phyloP scores from a whole-genome alignment of 1,140 invertebrate genomes.

The Ostrea denselamellosa region DNA sequence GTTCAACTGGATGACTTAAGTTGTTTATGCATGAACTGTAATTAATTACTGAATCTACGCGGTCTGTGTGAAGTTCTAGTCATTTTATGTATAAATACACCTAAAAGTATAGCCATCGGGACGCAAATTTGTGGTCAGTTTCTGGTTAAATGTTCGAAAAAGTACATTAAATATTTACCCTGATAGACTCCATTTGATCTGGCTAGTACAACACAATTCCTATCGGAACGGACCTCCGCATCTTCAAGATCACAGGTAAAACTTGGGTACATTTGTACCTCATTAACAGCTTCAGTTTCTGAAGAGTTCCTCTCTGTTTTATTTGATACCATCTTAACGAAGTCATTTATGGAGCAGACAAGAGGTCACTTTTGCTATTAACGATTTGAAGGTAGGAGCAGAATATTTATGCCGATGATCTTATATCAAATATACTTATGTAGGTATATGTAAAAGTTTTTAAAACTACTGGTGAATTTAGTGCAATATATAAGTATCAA shows the following conservation, averaged over 20 bases:
- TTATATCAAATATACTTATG: too few relatives aligned
- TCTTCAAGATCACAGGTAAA: background rate
- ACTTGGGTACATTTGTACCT: background rate
- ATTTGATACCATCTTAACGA: too few relatives aligned
- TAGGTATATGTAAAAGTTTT: too few relatives aligned
- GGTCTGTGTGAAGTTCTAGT: background rate
- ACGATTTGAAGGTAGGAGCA: too few relatives aligned
- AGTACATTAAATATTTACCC: constrained; percentile 5
- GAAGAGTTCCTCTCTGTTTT: too few relatives aligned
- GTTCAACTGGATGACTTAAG: background rate
- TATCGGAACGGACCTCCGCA: background rate
- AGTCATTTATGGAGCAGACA: too few relatives aligned
- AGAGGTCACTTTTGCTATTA: too few relatives aligned
- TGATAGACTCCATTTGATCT: background rate
- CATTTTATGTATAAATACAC: background rate
- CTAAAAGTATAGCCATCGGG: background rate
- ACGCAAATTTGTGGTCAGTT: background rate
- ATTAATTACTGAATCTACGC: constrained; percentile 4
- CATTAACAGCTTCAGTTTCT: background rate
- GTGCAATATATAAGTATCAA: too few relatives aligned
- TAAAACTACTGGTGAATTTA: too few relatives aligned
- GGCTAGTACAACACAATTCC: background rate
- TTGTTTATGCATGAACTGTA: background rate
- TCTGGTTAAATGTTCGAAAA: background rate
- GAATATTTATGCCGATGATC: too few relatives aligned